Base-by-base conservation (phyloP, 1,140 invertebrate species). In the Paraescarpia echinospica region DNA sequence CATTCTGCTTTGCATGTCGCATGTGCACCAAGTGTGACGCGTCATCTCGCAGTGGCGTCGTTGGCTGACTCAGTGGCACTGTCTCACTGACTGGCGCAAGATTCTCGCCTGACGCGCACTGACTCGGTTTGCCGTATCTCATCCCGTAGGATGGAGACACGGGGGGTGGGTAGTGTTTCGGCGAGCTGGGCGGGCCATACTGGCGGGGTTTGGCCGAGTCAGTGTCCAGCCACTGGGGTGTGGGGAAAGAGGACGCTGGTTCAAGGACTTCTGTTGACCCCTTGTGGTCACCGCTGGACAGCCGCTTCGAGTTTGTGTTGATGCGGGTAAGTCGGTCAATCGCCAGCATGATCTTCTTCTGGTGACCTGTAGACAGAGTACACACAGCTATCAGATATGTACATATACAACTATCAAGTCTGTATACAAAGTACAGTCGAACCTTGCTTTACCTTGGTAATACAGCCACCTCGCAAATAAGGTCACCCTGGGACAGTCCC, bases 311-410 rank as follows among this genome's bases (percentile, higher is more conserved):
- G 92, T 94, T 94, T 59, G 94, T 94, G 91, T 95, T 94, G 92
- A 99, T 98, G 95, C 99, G 98, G 96, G 99, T 99, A 31, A 99
- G 97, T 96, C 99, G 97, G 96, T 99, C 99, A 94, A 99, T 99
- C 92, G 99, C 99, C 94, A 99, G 96, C 94, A 99, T 97, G 93
- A 99, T 98, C 96, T 99, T 99, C 97, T 99, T 99, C 96, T 99
- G 99, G 96, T 99, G 99, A 35, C 99, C 99, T 95, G 98, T 51
- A 92, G 33, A 51, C 34, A 91, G 18, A 31, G 4, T 31, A 27
- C 22, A 77, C 34, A 91, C n/a, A 35, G 41, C 48, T 33, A 91
- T 91, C 12, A 41, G 0, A 18, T 91, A 6, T 22, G 33, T 35
- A 91, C 33, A 91, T 27, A 35, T 41, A 41, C n/a, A 89, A 89